phyloP scores from a whole-genome alignment of 2,888 invertebrate genomes.

The Luffia ferchaultella region DNA sequence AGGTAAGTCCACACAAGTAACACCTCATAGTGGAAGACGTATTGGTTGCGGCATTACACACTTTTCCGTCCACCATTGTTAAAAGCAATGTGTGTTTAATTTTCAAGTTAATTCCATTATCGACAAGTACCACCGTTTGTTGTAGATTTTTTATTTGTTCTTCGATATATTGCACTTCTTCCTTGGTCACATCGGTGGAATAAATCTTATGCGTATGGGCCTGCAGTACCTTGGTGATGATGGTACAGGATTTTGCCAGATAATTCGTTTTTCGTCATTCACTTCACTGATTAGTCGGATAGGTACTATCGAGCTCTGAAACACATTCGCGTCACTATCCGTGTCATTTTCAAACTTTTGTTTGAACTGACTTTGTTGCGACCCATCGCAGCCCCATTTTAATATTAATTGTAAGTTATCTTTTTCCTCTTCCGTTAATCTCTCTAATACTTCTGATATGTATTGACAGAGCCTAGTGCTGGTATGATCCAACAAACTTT shows the following conservation, averaged over 20 bases:
- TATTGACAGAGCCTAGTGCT: background rate
- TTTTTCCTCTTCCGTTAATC: background rate
- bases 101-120: too few relatives aligned
- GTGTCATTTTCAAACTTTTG: slow-evolving; percentile 6
- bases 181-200: slow-evolving; percentile 8
- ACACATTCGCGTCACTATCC: slow-evolving; percentile 7
- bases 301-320: slow-evolving; percentile 9
- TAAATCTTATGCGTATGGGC: slow-evolving; percentile 9
- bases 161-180: slow-evolving; percentile 5
- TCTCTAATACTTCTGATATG: background rate
- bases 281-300: slow-evolving; percentile 1
- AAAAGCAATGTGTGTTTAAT: slow-evolving; percentile 17
- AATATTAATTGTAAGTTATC: slow-evolving; percentile 3
- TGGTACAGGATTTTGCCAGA: slow-evolving; percentile 11
- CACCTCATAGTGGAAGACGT: slow-evolving; percentile 1
- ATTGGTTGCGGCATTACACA: slow-evolving; percentile 16
- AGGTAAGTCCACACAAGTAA: background rate
- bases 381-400: slow-evolving; percentile 13
- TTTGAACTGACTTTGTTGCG: slow-evolving; percentile 5
- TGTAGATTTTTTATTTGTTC: background rate
- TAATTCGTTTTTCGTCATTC: slow-evolving; percentile 1
- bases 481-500: slow-evolving; percentile 8
- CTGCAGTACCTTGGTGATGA: slow-evolving; percentile 10
- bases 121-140: background rate
- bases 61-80: slow-evolving; percentile 23